Percentiles rank a stretch among this genome's conserved stretches.
Evolutionary conservation across 2,113 vertebrate species (phyloP).

Genomic region (Archocentrus centrarchus): DNA sequence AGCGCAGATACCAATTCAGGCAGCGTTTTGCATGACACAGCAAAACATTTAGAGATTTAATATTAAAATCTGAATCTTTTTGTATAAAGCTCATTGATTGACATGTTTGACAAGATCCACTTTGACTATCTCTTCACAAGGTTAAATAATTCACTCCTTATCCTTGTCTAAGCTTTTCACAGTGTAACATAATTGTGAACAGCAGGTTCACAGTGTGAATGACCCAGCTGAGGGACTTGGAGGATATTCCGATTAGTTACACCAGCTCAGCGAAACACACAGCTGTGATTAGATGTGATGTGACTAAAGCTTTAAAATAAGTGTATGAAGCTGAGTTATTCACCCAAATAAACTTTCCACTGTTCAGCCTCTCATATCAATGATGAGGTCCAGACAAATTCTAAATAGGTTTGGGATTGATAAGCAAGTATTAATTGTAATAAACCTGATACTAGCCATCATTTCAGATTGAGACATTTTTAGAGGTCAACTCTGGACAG

Average conservation of each 20-base stretch:
- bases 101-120: background rate
- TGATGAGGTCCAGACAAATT: slow-evolving; percentile 4
- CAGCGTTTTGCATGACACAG: background rate
- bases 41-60: background rate
- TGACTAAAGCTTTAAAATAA: slow-evolving; percentile 34
- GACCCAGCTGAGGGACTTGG: slow-evolving; percentile 24
- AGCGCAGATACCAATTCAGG: background rate
- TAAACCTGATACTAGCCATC: background rate
- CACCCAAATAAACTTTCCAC: slow-evolving; percentile 8
- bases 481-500: too few species aligned
- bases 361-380: background rate
- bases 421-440: background rate
- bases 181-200: slow-evolving; percentile 44
- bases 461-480: background rate
- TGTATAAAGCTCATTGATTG: background rate
- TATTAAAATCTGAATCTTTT: background rate
- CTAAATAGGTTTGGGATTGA: background rate
- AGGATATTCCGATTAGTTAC: slow-evolving; percentile 44
- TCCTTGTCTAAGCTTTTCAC: slow-evolving; percentile 24
- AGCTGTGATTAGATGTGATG: slow-evolving; percentile 29
- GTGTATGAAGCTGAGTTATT: slow-evolving; percentile 8
- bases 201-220: slow-evolving; percentile 37
- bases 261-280: slow-evolving; percentile 38
- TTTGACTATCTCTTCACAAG: slow-evolving; percentile 23
- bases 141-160: slow-evolving; percentile 24